Evolutionary conservation across 2,888 invertebrate genomes (phyloP).

Genomic region (Machimus atricapillus): DNA sequence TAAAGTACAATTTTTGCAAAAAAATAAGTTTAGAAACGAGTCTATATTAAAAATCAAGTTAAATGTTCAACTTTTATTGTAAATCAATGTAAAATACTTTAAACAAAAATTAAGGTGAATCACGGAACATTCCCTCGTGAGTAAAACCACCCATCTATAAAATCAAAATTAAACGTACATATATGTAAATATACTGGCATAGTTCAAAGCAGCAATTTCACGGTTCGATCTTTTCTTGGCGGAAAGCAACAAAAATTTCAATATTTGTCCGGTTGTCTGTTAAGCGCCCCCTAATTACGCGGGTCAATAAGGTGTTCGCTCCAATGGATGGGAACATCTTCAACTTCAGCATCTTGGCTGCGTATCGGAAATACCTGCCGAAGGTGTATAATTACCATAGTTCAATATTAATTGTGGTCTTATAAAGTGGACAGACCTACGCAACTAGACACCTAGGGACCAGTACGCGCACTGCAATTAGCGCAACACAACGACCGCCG

Average conservation of each 20-base stretch:
- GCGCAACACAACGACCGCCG: background rate
- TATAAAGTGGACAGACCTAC: background rate
- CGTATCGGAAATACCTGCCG: background rate
- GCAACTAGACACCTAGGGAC: background rate
- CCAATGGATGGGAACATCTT: background rate
- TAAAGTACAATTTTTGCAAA: too few species aligned
- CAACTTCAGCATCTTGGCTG: background rate
- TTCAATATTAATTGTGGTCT: background rate
- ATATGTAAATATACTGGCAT: background rate
- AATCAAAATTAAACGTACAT: background rate
- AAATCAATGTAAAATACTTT: too few species aligned
- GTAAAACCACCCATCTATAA: background rate
- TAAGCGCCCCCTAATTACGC: background rate
- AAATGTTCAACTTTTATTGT: too few species aligned
- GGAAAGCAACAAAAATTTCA: background rate
- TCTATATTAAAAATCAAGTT: too few species aligned
- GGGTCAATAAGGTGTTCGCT: background rate
- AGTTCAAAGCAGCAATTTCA: background rate
- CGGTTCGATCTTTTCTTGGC: background rate
- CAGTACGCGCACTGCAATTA: background rate
- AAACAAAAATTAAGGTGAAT: too few species aligned
- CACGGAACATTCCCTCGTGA: too few species aligned
- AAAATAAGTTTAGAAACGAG: too few species aligned
- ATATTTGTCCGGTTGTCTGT: background rate
- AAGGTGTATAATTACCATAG: background rate